Conservation (phyloP, 92 coral and sea anemone genomes). For the Epizoanthus ramosus region DNA sequence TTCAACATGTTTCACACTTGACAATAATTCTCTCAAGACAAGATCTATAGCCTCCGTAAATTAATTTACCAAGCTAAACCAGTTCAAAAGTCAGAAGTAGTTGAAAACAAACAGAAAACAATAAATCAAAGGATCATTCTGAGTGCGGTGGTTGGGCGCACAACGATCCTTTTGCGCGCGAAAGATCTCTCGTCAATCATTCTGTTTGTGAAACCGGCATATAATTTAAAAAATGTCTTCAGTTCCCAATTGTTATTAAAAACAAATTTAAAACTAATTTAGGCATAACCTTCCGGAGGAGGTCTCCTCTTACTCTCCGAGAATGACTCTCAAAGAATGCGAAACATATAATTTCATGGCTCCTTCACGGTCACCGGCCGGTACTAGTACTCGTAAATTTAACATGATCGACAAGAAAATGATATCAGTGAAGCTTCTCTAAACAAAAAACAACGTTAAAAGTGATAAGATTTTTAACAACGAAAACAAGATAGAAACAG, state of each 20-base stretch:
- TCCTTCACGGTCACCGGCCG: slow-evolving; percentile 15
- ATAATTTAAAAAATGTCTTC: neutral
- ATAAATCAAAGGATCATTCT: slow-evolving; percentile 2
- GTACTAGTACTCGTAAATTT: slow-evolving; percentile 2
- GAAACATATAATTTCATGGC: neutral
- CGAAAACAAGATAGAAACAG: slow-evolving; percentile 29
- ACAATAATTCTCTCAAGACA: neutral
- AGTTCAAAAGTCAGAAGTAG: neutral
- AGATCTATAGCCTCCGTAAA: neutral
- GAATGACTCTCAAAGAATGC: slow-evolving; percentile 5
- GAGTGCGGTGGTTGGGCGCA: neutral
- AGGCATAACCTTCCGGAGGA: slow-evolving; percentile 1
- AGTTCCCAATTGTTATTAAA: neutral
- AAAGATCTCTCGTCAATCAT: neutral
- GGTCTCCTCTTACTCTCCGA: neutral
- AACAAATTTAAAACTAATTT: slow-evolving; percentile 2
- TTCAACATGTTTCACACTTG: neutral
- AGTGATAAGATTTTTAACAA: slow-evolving; percentile 36
- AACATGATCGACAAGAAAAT: slow-evolving; percentile 1
- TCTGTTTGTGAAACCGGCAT: neutral
- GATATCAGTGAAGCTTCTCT: slow-evolving; percentile 17
- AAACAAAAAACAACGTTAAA: slow-evolving; percentile 26
- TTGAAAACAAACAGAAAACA: neutral
- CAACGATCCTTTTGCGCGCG: neutral
- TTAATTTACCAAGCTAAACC: neutral